Evolutionary conservation across 2,888 invertebrate genomes (phyloP).

Genomic region (Gonocerus acuteangulatus): DNA sequence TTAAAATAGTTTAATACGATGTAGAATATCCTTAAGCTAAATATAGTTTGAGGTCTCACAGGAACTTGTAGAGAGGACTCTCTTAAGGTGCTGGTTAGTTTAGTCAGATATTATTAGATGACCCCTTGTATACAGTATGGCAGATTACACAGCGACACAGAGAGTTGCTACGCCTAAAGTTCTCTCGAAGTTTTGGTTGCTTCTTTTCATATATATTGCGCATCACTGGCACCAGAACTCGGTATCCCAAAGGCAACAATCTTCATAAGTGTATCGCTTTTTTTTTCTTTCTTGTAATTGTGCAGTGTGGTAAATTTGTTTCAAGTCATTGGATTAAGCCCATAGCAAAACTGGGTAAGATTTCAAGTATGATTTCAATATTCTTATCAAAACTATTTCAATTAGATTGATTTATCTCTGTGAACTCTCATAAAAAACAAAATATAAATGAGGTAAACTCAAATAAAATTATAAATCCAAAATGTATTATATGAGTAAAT

Average conservation of each 20-base stretch:
- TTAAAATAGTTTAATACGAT: conserved; percentile 19
- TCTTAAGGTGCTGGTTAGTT: conserved; percentile 8
- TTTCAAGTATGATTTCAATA: too few relatives aligned
- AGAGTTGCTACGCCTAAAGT: conserved; percentile 31
- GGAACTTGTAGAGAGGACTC: conserved; percentile 9
- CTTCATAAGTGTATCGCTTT: not conserved
- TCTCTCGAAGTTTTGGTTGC: conserved; percentile 28
- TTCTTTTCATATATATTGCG: conserved; percentile 30
- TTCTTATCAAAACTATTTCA: too few relatives aligned
- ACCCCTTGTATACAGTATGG: conserved; percentile 28
- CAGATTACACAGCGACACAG: conserved; percentile 32
- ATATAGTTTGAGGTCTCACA: conserved; percentile 7
- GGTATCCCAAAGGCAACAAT: not conserved
- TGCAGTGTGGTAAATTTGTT: too few relatives aligned
- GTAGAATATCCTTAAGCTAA: conserved; percentile 15
- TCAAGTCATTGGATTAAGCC: too few relatives aligned
- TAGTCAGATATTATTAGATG: conserved; percentile 19
- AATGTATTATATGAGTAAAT: too few relatives aligned
- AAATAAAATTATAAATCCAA: too few relatives aligned
- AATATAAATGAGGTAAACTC: too few relatives aligned
- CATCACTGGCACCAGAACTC: conserved; percentile 30
- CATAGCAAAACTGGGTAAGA: too few relatives aligned
- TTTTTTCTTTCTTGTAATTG: too few relatives aligned
- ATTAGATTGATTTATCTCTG: too few relatives aligned
- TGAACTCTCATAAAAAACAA: too few relatives aligned